Base-by-base conservation (phyloP, 2,113 vertebrate genomes). In the Rhinopithecus roxellana region DNA sequence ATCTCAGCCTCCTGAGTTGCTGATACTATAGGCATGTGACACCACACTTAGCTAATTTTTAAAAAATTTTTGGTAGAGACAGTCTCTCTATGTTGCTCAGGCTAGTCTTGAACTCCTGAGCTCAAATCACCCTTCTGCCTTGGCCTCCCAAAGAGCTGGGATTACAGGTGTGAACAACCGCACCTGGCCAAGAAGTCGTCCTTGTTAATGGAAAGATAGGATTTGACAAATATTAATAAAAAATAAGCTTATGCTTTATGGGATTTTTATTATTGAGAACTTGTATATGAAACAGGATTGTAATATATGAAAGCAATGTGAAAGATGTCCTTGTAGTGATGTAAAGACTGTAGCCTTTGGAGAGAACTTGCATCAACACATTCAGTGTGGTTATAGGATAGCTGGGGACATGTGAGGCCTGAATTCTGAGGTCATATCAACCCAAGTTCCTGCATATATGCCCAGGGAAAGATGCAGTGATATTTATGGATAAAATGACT, bases 201-300 rank as follows among this genome's bases (percentile, higher is more conserved):
- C 38, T 79, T 92, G n/a, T 55, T 57, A 40, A 67, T 35, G 45
- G 14, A 69, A 91, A 77, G 75, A 16, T 16, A 40, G 14, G 27
- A 8, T 87, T 94, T 81, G 55, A 91, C 18, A 94, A 75, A 81
- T 81, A 75, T 45, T 40, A 94, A 35, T 75, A 75, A 91, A 81
- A 78, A 32, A 77, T 40, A 84, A 74, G 32, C 1, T 83, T 59
- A 45, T 30, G 9, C 43, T 61, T 72, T 74, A 72, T 64, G 80
- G n/a, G n/a, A 11, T 85, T 90, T 90, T 89, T 89, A 30, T 23
- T 85, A 40, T 32, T 64, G 61, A 30, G 61, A 64, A 64, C 12
- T 6, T 32, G 8, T 77, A 32, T 83, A 45, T 75, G 27, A 67
- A 86, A 79, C 14, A 74, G 22, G 67, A 74, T 35, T 80, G 8